These are phyloP conservation scores for Epinephelus cyanopodus DNA, from an alignment of 2,113 vertebrate genomes.

Conservation along the genomic window DNA sequence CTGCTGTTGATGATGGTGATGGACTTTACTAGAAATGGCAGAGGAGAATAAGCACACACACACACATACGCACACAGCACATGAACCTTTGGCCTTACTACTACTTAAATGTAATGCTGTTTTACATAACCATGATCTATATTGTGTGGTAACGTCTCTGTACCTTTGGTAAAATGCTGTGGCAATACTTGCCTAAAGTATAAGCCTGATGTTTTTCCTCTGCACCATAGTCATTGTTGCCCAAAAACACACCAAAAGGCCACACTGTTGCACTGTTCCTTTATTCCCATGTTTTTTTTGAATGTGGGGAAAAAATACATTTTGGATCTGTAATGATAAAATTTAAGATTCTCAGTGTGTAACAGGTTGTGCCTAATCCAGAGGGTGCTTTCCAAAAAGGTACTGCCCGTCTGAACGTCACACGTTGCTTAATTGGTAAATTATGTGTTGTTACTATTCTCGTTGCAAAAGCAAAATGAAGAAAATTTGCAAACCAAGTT, in stretches of 20 bases:
- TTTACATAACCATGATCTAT: not conserved
- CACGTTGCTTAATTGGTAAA: not conserved
- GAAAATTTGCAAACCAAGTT: too few species aligned
- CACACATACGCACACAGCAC: not conserved
- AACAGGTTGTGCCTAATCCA: not conserved
- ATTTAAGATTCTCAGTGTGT: not conserved
- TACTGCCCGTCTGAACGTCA: not conserved
- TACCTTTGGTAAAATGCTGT: not conserved
- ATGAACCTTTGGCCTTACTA: not conserved
- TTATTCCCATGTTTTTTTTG: too few species aligned
- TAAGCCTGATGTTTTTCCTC: not conserved
- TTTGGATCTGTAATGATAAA: not conserved
- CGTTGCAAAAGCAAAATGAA: too few species aligned
- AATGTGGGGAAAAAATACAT: not conserved
- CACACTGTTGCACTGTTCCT: not conserved
- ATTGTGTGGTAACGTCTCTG: not conserved
- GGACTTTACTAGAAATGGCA: constrained; percentile 30
- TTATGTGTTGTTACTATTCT: not conserved
- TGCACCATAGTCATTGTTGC: not conserved
- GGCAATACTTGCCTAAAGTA: too few species aligned
- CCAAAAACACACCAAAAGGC: not conserved
- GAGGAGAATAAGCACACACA: not conserved
- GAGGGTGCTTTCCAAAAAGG: not conserved
- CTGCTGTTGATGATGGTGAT: constrained; percentile 44
- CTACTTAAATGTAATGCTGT: not conserved